phyloP scores from a whole-genome alignment of 2,888 invertebrate species.

The Fragum sueziense region DNA sequence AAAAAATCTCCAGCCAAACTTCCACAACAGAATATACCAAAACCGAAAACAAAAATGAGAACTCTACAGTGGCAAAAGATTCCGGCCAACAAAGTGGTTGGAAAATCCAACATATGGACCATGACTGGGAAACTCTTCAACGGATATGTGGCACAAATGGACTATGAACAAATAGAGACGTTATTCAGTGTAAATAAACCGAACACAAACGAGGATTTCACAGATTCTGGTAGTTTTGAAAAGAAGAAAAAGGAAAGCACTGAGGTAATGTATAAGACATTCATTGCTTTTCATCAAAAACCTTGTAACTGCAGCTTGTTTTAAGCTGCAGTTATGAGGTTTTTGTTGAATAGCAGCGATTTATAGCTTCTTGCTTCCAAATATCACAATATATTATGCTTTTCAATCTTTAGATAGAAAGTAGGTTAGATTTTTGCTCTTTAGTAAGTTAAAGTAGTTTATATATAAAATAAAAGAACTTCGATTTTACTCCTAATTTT shows the following conservation, averaged over 20 bases:
- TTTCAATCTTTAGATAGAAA: no score
- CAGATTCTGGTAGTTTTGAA: slow-evolving; percentile 54
- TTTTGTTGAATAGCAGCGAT: no score
- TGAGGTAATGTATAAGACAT: no score
- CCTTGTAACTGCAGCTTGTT: no score
- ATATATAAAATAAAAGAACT: no score
- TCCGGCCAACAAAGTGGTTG: slow-evolving; percentile 89
- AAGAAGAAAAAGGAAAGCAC: slow-evolving; percentile 75
- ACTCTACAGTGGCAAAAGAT: slow-evolving; percentile 99
- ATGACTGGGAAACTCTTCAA: slow-evolving; percentile 82
- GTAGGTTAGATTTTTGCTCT: no score
- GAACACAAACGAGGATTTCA: slow-evolving; percentile 27
- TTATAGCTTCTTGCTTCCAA: no score
- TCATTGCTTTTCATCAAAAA: no score
- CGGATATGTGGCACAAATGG: slow-evolving; percentile 73
- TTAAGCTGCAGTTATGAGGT: no score
- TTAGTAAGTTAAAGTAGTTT: no score
- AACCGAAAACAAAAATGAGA: slow-evolving; percentile 97
- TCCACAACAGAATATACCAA: slow-evolving; percentile 88
- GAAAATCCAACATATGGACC: slow-evolving; percentile 96
- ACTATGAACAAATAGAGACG: slow-evolving; percentile 80
- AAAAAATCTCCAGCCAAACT: slow-evolving; percentile 64
- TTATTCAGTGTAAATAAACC: slow-evolving; percentile 74
- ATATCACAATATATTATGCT: no score
- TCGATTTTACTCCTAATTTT: no score